Conservation (phyloP, 2,113 vertebrate genomes). For the Progne subis region DNA sequence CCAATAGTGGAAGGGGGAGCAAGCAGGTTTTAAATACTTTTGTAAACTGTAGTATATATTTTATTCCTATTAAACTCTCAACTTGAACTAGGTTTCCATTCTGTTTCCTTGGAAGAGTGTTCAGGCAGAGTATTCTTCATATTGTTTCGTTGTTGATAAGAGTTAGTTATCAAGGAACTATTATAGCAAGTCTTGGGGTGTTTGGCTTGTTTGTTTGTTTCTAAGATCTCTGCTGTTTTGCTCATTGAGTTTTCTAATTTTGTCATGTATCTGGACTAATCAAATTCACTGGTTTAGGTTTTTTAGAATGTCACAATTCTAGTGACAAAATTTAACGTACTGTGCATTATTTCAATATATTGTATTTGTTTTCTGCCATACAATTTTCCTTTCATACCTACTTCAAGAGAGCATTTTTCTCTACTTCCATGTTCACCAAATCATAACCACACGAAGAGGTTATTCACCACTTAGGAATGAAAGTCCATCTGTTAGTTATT, state of each 20-base stretch:
- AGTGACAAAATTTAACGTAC: background rate
- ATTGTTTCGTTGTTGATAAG: background rate
- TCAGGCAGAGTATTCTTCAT: background rate
- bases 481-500: conserved; percentile 73
- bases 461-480: conserved; percentile 74
- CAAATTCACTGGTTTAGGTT: background rate
- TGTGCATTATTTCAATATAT: background rate
- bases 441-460: conserved; percentile 62
- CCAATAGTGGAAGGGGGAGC: background rate
- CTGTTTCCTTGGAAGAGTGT: background rate
- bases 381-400: background rate
- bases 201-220: background rate
- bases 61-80: background rate
- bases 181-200: background rate
- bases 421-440: conserved; percentile 64
- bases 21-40: background rate
- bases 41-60: background rate
- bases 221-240: background rate
- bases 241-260: background rate
- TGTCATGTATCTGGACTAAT: background rate
- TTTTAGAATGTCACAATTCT: background rate
- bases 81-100: background rate
- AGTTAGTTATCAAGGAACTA: background rate
- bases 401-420: conserved; percentile 35
- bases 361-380: conserved; percentile 13